Conservation (phyloP, 2,797 vertebrate genomes). For the Odontamblyopus lacepedii region DNA sequence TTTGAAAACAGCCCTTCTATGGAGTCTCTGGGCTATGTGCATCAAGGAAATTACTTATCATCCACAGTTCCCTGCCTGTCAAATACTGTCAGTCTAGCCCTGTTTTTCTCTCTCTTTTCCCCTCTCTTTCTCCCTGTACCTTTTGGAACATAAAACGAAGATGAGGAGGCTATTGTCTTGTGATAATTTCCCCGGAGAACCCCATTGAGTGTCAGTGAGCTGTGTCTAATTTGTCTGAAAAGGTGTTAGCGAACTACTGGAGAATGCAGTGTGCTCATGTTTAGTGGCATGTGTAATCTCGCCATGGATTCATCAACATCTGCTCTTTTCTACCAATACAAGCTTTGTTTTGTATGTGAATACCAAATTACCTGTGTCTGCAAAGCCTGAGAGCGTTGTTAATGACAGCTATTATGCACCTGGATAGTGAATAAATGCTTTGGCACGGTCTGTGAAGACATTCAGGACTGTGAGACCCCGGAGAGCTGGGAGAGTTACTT, state of each 20-base stretch:
- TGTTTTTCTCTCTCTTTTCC: slow-evolving; percentile 45
- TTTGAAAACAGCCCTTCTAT: slow-evolving; percentile 64
- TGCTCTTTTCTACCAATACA: slow-evolving; percentile 30
- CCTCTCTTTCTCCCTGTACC: slow-evolving; percentile 28
- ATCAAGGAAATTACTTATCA: slow-evolving; percentile 76
- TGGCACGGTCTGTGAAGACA: slow-evolving; percentile 24
- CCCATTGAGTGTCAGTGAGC: slow-evolving; percentile 69
- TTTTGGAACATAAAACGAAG: slow-evolving; percentile 70
- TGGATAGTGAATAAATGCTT: slow-evolving; percentile 37
- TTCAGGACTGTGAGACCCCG: slow-evolving; percentile 38
- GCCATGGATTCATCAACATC: slow-evolving; percentile 39
- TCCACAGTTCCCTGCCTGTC: slow-evolving; percentile 69
- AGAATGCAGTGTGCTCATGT: slow-evolving; percentile 65
- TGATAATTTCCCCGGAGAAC: slow-evolving; percentile 76
- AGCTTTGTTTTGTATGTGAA: slow-evolving; percentile 46
- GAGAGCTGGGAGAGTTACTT: slow-evolving; percentile 7
- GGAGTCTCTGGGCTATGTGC: slow-evolving; percentile 62
- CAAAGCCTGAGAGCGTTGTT: slow-evolving; percentile 33
- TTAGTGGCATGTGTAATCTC: slow-evolving; percentile 68
- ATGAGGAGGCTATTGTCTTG: slow-evolving; percentile 70
- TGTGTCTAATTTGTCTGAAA: slow-evolving; percentile 79
- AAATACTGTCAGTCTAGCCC: slow-evolving; percentile 39
- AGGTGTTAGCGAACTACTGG: slow-evolving; percentile 69
- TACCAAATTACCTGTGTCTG: slow-evolving; percentile 30
- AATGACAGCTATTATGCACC: slow-evolving; percentile 37